Evolutionary conservation across 1,140 invertebrate species (phyloP), one percentile per base, ranked within the genome.

Genomic region (Zaprionus vittiger): DNA sequence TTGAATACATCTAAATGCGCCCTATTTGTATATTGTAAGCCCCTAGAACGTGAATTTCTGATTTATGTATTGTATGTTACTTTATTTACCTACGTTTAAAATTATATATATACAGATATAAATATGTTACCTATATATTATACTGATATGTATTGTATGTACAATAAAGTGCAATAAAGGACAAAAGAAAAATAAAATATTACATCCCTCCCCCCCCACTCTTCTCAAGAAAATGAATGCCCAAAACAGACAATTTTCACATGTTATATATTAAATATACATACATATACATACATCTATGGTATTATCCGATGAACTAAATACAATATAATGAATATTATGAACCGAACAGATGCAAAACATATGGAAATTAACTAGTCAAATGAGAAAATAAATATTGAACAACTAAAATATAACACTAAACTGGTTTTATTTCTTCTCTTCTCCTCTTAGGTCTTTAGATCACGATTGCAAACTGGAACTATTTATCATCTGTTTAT

Each of bases 381-480:
- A 87, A 89, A 87, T 84, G 81, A 83, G 77, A 83, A 83, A 87
- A 87, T 87, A 87, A 87, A 87, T 83, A 87, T 89, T 81, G 74
- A 83, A 59, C 75, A 79, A 83, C 71, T 70, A 81, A 81, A 76
- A 89, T 86, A 78, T 67, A 83, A 52, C 9, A 17, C 11, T 17
- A 5, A 26, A 52, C 5, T 52, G 22, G 31, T 60, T 44, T 20
- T 56, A n/a, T 6, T 55, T 15, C 11, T 47, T 4, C 14, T 4
- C 24, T 34, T 31, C 14, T 54, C 12, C 26, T 54, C 24, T 14
- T 20, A 37, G 31, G 26, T 12, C 12, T 22, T n/a, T 14, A n/a
- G 59, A 17, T 47, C 11, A 9, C 22, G 31, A 44, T 41, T 63
- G 69, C 66, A 70, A 56, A 41, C 49, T 70, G 41, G 15, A 62